Base-by-base conservation (phyloP, 2,113 vertebrate species). In the Sisor rabdophorus region DNA sequence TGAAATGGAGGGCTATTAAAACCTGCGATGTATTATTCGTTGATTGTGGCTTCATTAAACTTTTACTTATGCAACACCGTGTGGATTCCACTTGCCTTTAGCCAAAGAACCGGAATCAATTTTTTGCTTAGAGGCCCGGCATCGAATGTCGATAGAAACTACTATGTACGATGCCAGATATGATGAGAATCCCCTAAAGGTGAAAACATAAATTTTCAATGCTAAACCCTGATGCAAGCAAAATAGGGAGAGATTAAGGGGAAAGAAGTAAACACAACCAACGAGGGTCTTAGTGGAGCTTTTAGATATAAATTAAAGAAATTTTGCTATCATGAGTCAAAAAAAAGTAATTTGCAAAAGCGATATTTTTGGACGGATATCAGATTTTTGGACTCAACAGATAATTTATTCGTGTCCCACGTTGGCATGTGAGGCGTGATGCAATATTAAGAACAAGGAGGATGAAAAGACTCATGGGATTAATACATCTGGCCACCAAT, bases 51-150 rank as follows among this genome's bases (percentile, higher is more conserved):
- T 87, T 88, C 85, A 86, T 87, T 87, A 86, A 87, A 87, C 79
- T 86, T 87, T 88, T 80, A 85, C 84, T 81, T 75, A 82, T 85
- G 83, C 85, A 74, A 75, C 84, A 86, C 58, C 87, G 83, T 87
- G 85, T 86, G 80, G 89, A 90, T 91, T 91, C 87, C 89, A 86
- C 84, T 82, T 71, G 83, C 84, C 88, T 89, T 87, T 86, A 86
- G 74, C 82, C 79, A 84, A 58, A 86, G 84, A 80, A 84, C 83
- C 73, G 81, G 52, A 81, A 87, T 86, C 83, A 87, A 88, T 88
- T 85, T 85, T 36, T 75, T 60, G 77, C 71, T 71, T 78, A 85
- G 80, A 77, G 84, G 85, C 48, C 79, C 67, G 80, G 77, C 71
- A 76, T 72, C 68, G 84, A 82, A 88, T 86, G 86, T 91, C 88